These are phyloP conservation scores for Myotis pilosus DNA, from an alignment of 2,797 vertebrate species.

Conservation along the genomic window DNA sequence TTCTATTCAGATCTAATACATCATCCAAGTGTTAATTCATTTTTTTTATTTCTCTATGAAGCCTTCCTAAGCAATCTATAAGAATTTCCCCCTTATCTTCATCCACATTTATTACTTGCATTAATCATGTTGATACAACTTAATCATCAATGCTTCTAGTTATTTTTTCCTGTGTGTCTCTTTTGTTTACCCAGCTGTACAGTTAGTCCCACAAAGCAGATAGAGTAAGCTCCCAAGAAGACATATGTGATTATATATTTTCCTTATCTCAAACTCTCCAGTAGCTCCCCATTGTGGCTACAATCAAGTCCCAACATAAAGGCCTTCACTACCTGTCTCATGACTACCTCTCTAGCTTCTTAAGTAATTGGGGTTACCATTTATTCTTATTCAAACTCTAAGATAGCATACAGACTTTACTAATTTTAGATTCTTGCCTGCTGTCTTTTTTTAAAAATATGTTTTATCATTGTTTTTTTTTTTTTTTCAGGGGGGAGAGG, in stretches of 20 bases:
- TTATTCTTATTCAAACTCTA: not conserved
- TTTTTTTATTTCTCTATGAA: conserved; percentile 54
- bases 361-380: not conserved
- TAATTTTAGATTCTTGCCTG: not conserved
- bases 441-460: no score
- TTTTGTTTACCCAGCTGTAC: conserved; percentile 61
- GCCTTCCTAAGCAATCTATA: conserved; percentile 52
- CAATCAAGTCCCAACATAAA: not conserved
- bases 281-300: not conserved
- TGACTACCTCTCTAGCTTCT: not conserved
- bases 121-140: conserved; percentile 73
- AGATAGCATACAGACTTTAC: not conserved
- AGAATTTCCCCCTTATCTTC: conserved; percentile 65
- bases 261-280: not conserved
- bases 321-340: not conserved
- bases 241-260: not conserved
- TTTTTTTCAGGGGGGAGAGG: no score
- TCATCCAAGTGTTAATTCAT: conserved; percentile 59
- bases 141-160: conserved; percentile 67
- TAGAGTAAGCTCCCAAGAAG: not conserved
- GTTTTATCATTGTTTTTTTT: no score
- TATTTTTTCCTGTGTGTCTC: conserved; percentile 56
- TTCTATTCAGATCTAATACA: conserved; percentile 23
- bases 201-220: conserved; percentile 16
- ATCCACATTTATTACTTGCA: conserved; percentile 67